phyloP scores from a whole-genome alignment of 2,888 invertebrate species.

The Laspeyria flexula region DNA sequence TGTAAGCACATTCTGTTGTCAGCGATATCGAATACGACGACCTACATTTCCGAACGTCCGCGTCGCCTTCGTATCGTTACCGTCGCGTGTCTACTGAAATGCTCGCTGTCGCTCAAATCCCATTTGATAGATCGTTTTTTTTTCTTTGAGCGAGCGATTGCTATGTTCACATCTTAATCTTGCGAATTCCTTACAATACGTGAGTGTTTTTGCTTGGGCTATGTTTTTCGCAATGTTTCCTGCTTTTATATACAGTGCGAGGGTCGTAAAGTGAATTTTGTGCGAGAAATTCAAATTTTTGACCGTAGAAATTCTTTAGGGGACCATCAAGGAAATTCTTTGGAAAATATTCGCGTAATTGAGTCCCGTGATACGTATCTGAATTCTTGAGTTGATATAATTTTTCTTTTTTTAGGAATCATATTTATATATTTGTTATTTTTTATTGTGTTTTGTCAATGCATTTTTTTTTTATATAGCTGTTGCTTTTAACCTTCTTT shows the following conservation, averaged over 20 bases:
- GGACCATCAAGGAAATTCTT: constrained; percentile 11
- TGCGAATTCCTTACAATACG: constrained; percentile 27
- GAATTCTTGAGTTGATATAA: background rate
- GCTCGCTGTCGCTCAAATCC: constrained; percentile 25
- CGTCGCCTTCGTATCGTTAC: constrained; percentile 29
- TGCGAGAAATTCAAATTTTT: constrained; percentile 1
- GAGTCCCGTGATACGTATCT: background rate
- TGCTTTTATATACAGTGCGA: constrained; percentile 5
- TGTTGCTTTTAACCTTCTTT: too few species aligned
- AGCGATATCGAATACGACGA: constrained; percentile 18
- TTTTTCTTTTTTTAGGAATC: background rate
- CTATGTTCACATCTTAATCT: constrained; percentile 43
- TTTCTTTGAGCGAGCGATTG: constrained; percentile 38
- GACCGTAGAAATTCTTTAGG: constrained; percentile 3
- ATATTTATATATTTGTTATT: too few species aligned
- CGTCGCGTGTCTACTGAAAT: constrained; percentile 26
- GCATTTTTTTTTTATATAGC: too few species aligned
- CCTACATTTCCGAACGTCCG: constrained; percentile 11
- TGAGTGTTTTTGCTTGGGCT: constrained; percentile 24
- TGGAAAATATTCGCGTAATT: constrained; percentile 13
- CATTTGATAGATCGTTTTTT: constrained; percentile 50
- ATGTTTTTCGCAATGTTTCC: constrained; percentile 18
- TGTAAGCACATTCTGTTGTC: constrained; percentile 14
- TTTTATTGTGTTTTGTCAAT: too few species aligned
- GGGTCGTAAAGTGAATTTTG: constrained; percentile 10